A percentile compares a stretch with the other conserved stretches of the same genome.
Conservation (phyloP, 2,113 vertebrate species). For the Zosterops japonicus region DNA sequence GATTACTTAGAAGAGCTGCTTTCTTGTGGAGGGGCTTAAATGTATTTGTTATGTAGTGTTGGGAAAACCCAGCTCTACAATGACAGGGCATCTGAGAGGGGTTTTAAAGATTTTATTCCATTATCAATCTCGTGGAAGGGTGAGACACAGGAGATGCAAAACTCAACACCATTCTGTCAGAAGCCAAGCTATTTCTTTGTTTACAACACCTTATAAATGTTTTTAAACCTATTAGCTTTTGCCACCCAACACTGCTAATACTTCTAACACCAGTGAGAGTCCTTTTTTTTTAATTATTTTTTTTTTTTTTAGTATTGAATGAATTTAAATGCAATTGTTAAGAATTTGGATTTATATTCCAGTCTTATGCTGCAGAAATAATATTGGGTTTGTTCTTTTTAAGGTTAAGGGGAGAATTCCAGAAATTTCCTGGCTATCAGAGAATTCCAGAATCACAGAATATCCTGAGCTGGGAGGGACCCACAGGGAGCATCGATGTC, state of each 20-base stretch:
- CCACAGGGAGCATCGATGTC: neutral
- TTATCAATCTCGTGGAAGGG: neutral
- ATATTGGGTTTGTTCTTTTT: neutral
- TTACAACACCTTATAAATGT: neutral
- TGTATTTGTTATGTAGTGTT: neutral
- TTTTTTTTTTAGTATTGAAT: neutral
- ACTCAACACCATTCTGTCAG: neutral
- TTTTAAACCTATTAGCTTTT: neutral
- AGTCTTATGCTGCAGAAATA: neutral
- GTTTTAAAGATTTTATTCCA: neutral
- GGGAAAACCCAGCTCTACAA: neutral
- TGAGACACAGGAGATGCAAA: neutral
- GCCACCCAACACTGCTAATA: neutral
- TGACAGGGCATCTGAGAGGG: neutral
- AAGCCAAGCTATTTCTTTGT: neutral
- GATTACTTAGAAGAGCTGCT: neutral
- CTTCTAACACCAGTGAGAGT: neutral
- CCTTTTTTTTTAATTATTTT: neutral
- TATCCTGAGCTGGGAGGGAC: neutral
- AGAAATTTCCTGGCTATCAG: fast-evolving
- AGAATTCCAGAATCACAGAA: neutral
- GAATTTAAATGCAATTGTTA: neutral
- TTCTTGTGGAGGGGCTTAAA: neutral
- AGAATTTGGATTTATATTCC: neutral
- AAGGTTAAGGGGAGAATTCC: neutral